Evolutionary conservation across 2,113 vertebrate genomes (phyloP).

Genomic region (Pteropus alecto): DNA sequence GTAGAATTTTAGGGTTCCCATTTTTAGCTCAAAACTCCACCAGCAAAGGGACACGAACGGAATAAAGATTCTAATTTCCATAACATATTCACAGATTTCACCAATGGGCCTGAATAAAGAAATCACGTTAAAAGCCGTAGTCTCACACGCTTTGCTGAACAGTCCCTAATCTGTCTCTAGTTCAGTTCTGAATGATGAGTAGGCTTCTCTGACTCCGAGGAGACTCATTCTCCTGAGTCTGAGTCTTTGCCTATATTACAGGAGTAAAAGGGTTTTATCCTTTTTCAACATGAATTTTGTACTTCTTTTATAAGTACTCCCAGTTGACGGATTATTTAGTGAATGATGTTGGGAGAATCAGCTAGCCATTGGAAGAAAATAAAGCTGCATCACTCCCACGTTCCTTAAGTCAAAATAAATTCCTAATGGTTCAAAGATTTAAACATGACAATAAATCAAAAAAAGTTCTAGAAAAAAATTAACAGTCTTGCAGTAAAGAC

Average conservation of each 20-base stretch:
- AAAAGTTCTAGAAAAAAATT: background rate
- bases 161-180: background rate
- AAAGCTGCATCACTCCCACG: background rate
- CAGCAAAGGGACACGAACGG: background rate
- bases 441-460: background rate
- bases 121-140: background rate
- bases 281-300: background rate
- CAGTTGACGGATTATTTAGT: background rate
- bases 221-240: background rate
- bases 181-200: background rate
- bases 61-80: background rate
- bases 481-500: background rate
- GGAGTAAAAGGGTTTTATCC: background rate
- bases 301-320: background rate
- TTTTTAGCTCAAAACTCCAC: background rate
- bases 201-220: background rate
- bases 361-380: background rate
- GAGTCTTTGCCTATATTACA: background rate
- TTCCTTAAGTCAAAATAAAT: conserved; percentile 21
- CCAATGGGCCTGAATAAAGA: background rate
- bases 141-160: background rate
- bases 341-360: background rate
- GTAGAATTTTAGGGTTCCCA: background rate
- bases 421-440: background rate
- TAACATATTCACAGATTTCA: background rate